Conservation (phyloP, 2,113 vertebrate genomes). For the Marmota monax region DNA sequence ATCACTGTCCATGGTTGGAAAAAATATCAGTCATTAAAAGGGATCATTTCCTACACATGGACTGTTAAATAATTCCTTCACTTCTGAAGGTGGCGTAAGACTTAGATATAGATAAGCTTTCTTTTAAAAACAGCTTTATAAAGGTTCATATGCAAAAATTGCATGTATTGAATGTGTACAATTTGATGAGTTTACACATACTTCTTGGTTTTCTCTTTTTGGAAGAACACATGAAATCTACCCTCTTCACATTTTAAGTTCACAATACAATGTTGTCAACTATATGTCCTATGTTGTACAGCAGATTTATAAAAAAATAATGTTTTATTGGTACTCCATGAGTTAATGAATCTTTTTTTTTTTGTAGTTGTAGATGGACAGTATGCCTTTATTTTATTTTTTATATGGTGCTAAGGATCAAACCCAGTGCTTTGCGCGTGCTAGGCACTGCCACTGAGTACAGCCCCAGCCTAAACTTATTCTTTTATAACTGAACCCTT, state of each 20-base stretch:
- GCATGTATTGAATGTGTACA: neutral
- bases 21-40: neutral
- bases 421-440: no score
- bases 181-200: neutral
- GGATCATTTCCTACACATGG: neutral
- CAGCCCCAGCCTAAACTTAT: neutral
- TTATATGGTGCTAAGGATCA: no score
- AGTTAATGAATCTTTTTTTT: no score
- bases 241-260: neutral
- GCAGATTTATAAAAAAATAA: neutral
- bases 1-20: neutral
- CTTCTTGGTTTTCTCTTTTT: neutral
- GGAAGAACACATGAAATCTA: neutral
- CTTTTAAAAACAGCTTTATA: conserved; percentile 8
- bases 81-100: conserved; percentile 36
- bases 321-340: no score
- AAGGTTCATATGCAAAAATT: neutral
- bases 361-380: no score
- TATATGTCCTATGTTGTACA: neutral
- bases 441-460: no score
- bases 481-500: neutral
- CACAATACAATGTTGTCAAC: neutral
- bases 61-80: conserved; percentile 32
- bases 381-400: no score
- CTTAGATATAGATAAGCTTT: neutral